A percentile compares a stretch with the other conserved stretches of the same genome.
Conservation (phyloP, 2,888 invertebrate genomes). For the Deilephila porcellus region DNA sequence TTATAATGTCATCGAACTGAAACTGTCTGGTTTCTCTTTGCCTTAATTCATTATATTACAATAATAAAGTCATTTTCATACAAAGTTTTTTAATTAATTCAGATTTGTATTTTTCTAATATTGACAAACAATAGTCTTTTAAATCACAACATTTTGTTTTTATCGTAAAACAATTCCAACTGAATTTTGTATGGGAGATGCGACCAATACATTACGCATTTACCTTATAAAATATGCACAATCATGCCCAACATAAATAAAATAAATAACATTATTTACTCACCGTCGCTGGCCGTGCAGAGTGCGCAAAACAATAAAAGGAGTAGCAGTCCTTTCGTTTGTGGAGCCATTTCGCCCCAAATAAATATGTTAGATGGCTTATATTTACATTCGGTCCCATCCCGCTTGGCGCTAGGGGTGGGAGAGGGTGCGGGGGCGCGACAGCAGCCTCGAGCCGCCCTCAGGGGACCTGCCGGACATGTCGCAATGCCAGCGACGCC, state of each 20-base stretch:
- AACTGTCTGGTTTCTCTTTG: slow-evolving; percentile 12
- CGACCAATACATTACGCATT: slow-evolving; percentile 27
- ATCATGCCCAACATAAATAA: slow-evolving; percentile 59
- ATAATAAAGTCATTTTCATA: background rate
- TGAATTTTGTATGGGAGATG: background rate
- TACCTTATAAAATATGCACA: slow-evolving; percentile 51
- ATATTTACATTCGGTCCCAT: slow-evolving; percentile 75
- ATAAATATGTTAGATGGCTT: slow-evolving; percentile 64
- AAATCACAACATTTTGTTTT: background rate
- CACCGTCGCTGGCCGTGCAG: slow-evolving; percentile 64
- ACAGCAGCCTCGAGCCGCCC: slow-evolving; percentile 48
- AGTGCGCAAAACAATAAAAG: slow-evolving; percentile 72
- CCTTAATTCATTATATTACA: background rate
- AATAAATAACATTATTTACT: slow-evolving; percentile 66
- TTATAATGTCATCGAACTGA: slow-evolving; percentile 8
- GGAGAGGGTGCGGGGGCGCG: slow-evolving; percentile 44
- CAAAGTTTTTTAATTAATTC: too few relatives aligned
- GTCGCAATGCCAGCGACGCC: slow-evolving; percentile 56
- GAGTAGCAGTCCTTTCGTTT: slow-evolving; percentile 60
- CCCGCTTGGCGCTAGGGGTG: slow-evolving; percentile 58
- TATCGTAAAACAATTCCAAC: background rate
- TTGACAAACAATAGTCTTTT: too few relatives aligned
- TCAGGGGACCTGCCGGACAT: slow-evolving; percentile 56
- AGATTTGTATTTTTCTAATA: too few relatives aligned
- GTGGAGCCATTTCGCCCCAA: slow-evolving; percentile 76